Percentiles rank a stretch among this genome's conserved stretches.
These are phyloP conservation scores for Excalfactoria chinensis DNA, from an alignment of 2,113 vertebrate species.

Conservation along the genomic window DNA sequence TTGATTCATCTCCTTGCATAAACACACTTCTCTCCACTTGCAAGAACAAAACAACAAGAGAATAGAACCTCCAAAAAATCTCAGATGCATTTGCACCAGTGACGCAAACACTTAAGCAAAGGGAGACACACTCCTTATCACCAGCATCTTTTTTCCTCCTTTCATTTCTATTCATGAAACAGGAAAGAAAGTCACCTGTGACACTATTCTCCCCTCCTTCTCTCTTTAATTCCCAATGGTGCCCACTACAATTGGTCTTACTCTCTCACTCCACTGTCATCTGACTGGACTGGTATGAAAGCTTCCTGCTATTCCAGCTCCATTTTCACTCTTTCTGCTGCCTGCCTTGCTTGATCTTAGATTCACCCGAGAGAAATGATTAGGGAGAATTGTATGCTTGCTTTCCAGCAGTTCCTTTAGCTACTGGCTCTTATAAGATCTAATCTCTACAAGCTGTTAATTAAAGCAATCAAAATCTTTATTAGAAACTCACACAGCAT, in stretches of 20 bases:
- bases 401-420: background rate
- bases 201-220: background rate
- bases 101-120: background rate
- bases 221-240: background rate
- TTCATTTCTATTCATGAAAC: background rate
- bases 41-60: background rate
- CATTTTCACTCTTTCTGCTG: background rate
- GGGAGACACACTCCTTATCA: background rate
- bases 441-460: background rate
- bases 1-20: rapidly evolving
- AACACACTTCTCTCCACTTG: background rate
- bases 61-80: background rate
- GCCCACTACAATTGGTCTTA: too few relatives aligned
- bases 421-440: background rate
- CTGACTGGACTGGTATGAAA: background rate
- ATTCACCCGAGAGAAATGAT: background rate
- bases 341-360: background rate
- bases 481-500: background rate
- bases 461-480: background rate
- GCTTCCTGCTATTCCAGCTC: background rate
- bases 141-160: background rate
- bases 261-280: background rate
- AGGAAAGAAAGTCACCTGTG: background rate
- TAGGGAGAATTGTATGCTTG: background rate
- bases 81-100: background rate